Percentiles rank a stretch among this genome's conserved stretches.
Conservation (phyloP, 2,797 vertebrate species). For the Gobionotothen gibberifrons region DNA sequence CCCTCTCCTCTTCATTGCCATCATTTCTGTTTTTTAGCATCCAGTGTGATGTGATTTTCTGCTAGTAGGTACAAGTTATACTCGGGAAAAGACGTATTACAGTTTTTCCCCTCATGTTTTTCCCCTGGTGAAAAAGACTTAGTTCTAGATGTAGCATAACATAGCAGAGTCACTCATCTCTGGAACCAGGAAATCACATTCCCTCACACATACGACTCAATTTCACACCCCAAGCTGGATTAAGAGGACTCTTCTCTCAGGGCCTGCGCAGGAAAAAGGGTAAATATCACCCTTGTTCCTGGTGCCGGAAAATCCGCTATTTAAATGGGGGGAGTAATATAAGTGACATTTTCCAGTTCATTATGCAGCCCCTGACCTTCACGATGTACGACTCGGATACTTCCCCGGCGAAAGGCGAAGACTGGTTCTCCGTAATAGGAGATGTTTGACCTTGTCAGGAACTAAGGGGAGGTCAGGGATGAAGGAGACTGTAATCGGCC, state of each 20-base stretch:
- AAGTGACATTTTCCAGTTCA: constrained; percentile 87
- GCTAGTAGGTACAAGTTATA: constrained; percentile 9
- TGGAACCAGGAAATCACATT: constrained; percentile 72
- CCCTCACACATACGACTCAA: constrained; percentile 71
- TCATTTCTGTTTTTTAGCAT: constrained; percentile 24
- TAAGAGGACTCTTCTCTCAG: constrained; percentile 76
- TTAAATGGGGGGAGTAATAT: constrained; percentile 84
- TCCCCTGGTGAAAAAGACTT: constrained; percentile 36
- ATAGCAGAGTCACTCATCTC: constrained; percentile 57
- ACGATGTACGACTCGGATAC: constrained; percentile 76
- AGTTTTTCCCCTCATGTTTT: constrained; percentile 38
- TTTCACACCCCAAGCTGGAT: constrained; percentile 79
- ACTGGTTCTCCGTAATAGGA: constrained; percentile 80
- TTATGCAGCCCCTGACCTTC: constrained; percentile 87
- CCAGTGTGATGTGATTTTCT: constrained; percentile 19
- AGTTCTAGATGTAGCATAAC: constrained; percentile 38
- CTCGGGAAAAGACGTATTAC: constrained; percentile 19
- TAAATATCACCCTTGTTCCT: constrained; percentile 84
- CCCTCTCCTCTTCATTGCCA: constrained; percentile 17
- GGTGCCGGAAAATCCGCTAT: constrained; percentile 77
- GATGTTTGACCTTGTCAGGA: constrained; percentile 83
- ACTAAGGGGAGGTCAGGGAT: constrained; percentile 77
- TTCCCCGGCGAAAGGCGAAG: constrained; percentile 67
- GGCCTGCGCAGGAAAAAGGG: constrained; percentile 69
- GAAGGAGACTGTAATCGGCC: constrained; percentile 63